Evolutionary conservation across 2,797 vertebrate species (phyloP).

Genomic region (Etheostoma nigrum): DNA sequence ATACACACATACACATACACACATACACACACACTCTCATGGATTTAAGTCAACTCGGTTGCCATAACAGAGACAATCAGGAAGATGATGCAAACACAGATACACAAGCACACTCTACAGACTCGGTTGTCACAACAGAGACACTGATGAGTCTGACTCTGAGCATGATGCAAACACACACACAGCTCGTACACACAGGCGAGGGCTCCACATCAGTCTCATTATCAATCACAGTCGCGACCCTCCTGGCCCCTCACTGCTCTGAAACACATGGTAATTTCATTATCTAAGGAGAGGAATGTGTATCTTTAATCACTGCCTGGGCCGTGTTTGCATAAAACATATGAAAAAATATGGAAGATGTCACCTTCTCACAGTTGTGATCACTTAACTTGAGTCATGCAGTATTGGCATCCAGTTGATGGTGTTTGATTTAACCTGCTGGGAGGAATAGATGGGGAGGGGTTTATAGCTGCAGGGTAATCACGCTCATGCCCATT

Average conservation of each 20-base stretch:
- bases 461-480: background rate
- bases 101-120: slow-evolving; percentile 1
- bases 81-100: slow-evolving; percentile 55
- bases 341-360: background rate
- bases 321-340: slow-evolving; percentile 33
- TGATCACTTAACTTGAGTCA: background rate
- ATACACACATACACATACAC: background rate
- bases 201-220: slow-evolving; percentile 6
- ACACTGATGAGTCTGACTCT: slow-evolving; percentile 36
- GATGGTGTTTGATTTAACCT: slow-evolving; percentile 7
- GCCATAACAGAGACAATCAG: slow-evolving; percentile 54
- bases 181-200: background rate
- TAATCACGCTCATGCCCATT: no score
- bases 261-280: slow-evolving; percentile 21
- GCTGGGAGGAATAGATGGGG: background rate
- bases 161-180: slow-evolving; percentile 46
- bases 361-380: background rate
- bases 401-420: background rate
- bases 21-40: background rate
- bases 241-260: slow-evolving; percentile 4
- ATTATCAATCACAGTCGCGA: slow-evolving; percentile 26
- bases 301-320: slow-evolving; percentile 38
- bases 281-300: slow-evolving; percentile 22
- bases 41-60: slow-evolving; percentile 34
- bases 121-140: slow-evolving; percentile 62